These are phyloP conservation scores for Melanerpes formicivorus DNA, from an alignment of 2,113 vertebrate species.

Conservation along the genomic window DNA sequence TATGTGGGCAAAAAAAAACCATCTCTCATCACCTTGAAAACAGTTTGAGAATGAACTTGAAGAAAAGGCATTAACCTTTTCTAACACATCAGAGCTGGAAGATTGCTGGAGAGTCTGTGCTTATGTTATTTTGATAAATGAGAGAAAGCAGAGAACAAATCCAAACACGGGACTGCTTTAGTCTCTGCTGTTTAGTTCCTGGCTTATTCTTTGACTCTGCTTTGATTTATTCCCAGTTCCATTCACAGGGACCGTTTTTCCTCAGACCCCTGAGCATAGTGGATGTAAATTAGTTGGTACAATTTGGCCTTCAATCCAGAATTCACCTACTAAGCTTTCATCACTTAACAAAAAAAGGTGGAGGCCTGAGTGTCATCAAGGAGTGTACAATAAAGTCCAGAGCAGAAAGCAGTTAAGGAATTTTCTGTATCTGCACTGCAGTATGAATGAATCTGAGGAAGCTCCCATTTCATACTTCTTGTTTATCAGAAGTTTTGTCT, in stretches of 20 bases:
- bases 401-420: not conserved
- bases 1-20: fast-evolving
- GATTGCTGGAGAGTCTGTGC: not conserved
- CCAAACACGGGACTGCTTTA: not conserved
- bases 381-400: not conserved
- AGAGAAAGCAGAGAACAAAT: not conserved
- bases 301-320: not conserved
- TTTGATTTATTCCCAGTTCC: not conserved
- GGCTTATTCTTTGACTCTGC: not conserved
- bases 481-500: not conserved
- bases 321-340: not conserved
- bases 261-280: not conserved
- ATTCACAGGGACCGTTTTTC: not conserved
- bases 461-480: not conserved
- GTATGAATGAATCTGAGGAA: not conserved
- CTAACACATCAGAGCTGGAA: not conserved
- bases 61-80: not conserved
- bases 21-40: not conserved
- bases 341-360: not conserved
- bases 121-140: not conserved
- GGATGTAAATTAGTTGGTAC: not conserved
- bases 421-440: not conserved
- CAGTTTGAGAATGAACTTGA: not conserved
- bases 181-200: not conserved
- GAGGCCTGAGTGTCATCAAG: not conserved